Evolutionary conservation across 2,888 invertebrate genomes (phyloP).

Genomic region (Anorthoa munda): DNA sequence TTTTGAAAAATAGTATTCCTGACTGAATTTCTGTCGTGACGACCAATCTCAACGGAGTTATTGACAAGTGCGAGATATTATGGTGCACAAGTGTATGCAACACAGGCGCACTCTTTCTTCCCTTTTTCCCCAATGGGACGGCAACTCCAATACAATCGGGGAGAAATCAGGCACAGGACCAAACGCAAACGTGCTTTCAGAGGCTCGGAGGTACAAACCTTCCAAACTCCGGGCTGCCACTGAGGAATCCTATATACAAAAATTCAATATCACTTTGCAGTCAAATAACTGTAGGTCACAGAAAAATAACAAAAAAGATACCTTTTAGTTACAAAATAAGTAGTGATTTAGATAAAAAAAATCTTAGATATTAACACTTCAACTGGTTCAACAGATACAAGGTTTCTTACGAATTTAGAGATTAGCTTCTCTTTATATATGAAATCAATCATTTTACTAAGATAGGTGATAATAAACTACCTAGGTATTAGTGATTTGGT

Average conservation of each 20-base stretch:
- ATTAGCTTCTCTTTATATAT: conserved; percentile 36
- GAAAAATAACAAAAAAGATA: not conserved
- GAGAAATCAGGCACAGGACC: not conserved
- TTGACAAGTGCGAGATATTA: too few relatives aligned
- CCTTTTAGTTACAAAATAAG: conserved; percentile 34
- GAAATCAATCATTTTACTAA: conserved; percentile 41
- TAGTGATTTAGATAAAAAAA: conserved; percentile 41
- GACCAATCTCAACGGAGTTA: not conserved
- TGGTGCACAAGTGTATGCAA: not conserved
- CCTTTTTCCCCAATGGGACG: not conserved
- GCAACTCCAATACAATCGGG: not conserved
- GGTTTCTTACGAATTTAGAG: conserved; percentile 43
- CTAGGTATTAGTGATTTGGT: conserved; percentile 22
- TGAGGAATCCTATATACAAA: not conserved
- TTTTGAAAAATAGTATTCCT: too few relatives aligned
- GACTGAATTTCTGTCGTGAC: not conserved
- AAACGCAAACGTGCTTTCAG: not conserved
- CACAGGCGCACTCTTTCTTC: not conserved
- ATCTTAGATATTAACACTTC: conserved; percentile 26
- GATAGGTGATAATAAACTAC: conserved; percentile 25
- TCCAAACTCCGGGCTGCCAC: not conserved
- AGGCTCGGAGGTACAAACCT: not conserved
- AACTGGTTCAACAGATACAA: conserved; percentile 36
- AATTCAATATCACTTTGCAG: too few relatives aligned
- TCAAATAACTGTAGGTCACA: not conserved